Conservation (phyloP, 2,888 invertebrate species). For the Nasonovia ribisnigri region DNA sequence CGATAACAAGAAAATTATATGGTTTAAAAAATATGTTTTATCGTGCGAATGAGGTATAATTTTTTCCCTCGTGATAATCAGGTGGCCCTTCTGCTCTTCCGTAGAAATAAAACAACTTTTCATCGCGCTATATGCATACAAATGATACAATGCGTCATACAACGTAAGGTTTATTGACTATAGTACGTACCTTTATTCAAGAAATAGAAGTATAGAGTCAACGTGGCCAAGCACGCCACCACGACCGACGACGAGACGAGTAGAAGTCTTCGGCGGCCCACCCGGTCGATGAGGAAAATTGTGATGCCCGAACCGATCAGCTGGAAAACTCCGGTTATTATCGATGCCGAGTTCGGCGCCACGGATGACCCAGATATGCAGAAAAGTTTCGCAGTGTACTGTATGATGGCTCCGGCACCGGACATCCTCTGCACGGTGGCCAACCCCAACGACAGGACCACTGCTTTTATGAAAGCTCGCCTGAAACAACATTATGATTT, state of each 20-base stretch:
- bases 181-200: conserved; percentile 65
- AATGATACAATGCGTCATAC: not conserved
- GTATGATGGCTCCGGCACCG: conserved; percentile 70
- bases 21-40: no score
- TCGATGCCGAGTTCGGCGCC: conserved; percentile 69
- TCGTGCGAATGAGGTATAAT: no score
- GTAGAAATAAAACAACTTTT: not conserved
- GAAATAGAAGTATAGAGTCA: conserved; percentile 69
- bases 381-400: conserved; percentile 69
- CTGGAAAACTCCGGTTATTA: conserved; percentile 71
- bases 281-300: conserved; percentile 68
- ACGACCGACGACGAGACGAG: conserved; percentile 70
- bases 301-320: conserved; percentile 68
- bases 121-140: not conserved
- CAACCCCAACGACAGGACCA: conserved; percentile 69
- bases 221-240: conserved; percentile 68
- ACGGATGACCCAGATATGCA: conserved; percentile 68
- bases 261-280: conserved; percentile 71
- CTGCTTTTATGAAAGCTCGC: conserved; percentile 68
- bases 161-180: no score
- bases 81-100: no score
- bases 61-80: no score
- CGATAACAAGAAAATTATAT: no score
- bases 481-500: conserved; percentile 66
- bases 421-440: conserved; percentile 71